Percentiles rank a stretch among this genome's conserved stretches.
Conservation (phyloP, 2,113 vertebrate species). For the Lota lota region DNA sequence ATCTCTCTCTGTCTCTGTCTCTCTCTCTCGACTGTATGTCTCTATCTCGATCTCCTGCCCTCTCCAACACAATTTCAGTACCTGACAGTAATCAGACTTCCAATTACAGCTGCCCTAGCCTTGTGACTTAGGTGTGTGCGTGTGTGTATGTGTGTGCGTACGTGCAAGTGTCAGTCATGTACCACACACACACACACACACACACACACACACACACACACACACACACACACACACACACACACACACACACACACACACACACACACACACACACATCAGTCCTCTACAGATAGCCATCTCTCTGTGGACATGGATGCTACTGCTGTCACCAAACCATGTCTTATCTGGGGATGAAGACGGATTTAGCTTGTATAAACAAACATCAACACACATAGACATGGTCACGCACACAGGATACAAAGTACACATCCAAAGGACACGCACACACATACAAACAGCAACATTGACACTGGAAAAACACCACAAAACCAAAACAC, state of each 20-base stretch:
- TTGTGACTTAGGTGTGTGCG: neutral
- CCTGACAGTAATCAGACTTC: slow-evolving; percentile 66
- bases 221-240: slow-evolving; percentile 4
- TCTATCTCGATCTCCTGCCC: slow-evolving; percentile 2
- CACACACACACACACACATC: slow-evolving; percentile 24
- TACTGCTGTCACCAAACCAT: slow-evolving; percentile 33
- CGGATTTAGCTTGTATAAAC: slow-evolving; percentile 4
- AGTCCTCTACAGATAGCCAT: slow-evolving; percentile 43
- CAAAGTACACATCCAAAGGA: neutral
- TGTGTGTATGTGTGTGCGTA: neutral
- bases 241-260: slow-evolving; percentile 17
- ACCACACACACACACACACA: neutral
- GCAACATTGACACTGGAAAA: neutral
- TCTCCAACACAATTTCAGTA: slow-evolving; percentile 17
- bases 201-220: neutral
- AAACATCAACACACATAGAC: neutral
- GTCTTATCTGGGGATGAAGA: slow-evolving; percentile 42
- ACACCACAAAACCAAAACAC: too few species aligned
- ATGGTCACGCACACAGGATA: neutral
- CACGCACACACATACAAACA: neutral
- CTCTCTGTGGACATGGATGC: slow-evolving; percentile 24
- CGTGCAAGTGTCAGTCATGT: neutral
- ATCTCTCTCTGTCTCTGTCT: too few species aligned
- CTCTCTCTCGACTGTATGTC: neutral
- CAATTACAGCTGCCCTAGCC: slow-evolving; percentile 58